Evolutionary conservation across 2,888 invertebrate genomes (phyloP).

Genomic region (Agapostemon virescens): DNA sequence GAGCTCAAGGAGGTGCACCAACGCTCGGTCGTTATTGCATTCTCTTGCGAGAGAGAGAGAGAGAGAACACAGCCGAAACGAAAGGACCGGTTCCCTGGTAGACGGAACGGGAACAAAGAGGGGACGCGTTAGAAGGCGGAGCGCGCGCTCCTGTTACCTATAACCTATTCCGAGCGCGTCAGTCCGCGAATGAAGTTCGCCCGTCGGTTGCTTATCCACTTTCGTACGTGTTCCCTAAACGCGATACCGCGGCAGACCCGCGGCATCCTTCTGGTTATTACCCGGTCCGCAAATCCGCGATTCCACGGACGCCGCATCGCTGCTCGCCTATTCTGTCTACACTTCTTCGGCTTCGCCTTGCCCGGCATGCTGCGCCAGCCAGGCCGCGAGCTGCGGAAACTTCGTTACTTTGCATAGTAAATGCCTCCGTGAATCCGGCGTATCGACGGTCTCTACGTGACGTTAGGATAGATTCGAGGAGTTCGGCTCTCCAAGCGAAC

Average conservation of each 20-base stretch:
- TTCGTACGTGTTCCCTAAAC: slow-evolving; percentile 79
- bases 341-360: slow-evolving; percentile 39
- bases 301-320: slow-evolving; percentile 50
- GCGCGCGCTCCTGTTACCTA: slow-evolving; percentile 64
- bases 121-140: slow-evolving; percentile 49
- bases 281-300: slow-evolving; percentile 62
- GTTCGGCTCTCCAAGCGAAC: neutral
- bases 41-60: slow-evolving; percentile 67
- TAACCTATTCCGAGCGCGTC: slow-evolving; percentile 79
- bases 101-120: neutral
- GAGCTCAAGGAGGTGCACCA: slow-evolving; percentile 62
- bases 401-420: slow-evolving; percentile 58
- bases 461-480: slow-evolving; percentile 27
- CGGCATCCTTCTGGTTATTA: slow-evolving; percentile 66
- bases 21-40: slow-evolving; percentile 74
- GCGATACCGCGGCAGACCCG: slow-evolving; percentile 70
- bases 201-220: slow-evolving; percentile 77
- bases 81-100: neutral
- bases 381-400: slow-evolving; percentile 48
- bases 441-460: slow-evolving; percentile 53
- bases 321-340: slow-evolving; percentile 43
- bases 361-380: slow-evolving; percentile 11
- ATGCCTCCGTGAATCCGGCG: slow-evolving; percentile 24
- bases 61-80: slow-evolving; percentile 18
- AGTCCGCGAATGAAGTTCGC: slow-evolving; percentile 77